Conservation (phyloP, 1,140 invertebrate species). For the Camponotus floridanus region DNA sequence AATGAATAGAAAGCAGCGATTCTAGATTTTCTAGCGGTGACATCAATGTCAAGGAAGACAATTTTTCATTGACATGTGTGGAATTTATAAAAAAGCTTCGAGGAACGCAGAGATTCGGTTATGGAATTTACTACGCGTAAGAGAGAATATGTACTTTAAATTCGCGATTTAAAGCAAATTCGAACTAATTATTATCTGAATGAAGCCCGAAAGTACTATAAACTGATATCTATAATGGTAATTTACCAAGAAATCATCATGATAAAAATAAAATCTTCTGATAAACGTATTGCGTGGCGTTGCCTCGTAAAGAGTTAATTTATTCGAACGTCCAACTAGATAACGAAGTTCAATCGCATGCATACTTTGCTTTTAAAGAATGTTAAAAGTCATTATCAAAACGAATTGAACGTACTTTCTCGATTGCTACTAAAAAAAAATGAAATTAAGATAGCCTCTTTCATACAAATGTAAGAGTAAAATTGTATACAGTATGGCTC, state of each 20-base stretch:
- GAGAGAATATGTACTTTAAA: not conserved
- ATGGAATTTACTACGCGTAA: not conserved
- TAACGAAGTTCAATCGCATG: not conserved
- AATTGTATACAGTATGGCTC: too few relatives aligned
- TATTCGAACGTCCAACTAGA: not conserved
- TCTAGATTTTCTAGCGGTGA: conserved; percentile 15
- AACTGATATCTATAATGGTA: not conserved
- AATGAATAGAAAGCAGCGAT: conserved; percentile 51
- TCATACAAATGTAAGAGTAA: not conserved
- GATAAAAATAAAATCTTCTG: not conserved
- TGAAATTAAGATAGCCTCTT: not conserved
- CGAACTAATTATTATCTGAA: conserved; percentile 24
- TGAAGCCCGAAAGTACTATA: not conserved
- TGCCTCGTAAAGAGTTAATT: conserved; percentile 6
- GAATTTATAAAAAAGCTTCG: not conserved
- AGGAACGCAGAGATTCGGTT: not conserved
- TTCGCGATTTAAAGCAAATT: conserved; percentile 14
- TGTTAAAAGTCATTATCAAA: not conserved
- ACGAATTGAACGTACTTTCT: not conserved
- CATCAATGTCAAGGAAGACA: not conserved
- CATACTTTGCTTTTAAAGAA: not conserved
- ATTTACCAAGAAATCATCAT: not conserved
- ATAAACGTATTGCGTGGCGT: not conserved
- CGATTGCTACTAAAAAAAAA: too few relatives aligned
- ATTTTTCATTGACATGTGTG: conserved; percentile 9